Conservation (phyloP, 2,113 vertebrate species). For the Rhombomys opimus region DNA sequence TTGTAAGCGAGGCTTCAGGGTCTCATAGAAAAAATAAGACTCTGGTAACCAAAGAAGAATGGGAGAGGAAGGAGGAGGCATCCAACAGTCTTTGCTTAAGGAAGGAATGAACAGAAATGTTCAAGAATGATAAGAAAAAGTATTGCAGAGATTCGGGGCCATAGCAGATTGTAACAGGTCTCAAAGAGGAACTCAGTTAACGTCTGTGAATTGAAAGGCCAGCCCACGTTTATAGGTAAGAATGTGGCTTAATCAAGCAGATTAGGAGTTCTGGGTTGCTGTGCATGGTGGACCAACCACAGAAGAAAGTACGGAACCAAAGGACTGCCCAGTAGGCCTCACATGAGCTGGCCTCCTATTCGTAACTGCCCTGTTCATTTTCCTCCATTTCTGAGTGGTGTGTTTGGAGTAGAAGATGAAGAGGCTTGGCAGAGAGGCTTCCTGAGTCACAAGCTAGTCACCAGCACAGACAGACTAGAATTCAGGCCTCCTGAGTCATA, state of each 20-base stretch:
- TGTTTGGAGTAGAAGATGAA: background rate
- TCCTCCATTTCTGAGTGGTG: background rate
- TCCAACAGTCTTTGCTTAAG: background rate
- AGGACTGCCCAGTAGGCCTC: background rate
- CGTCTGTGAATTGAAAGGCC: background rate
- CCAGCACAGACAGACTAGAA: background rate
- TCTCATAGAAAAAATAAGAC: background rate
- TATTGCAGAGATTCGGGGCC: background rate
- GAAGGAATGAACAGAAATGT: background rate
- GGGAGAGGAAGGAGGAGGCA: background rate
- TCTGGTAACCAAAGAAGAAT: background rate
- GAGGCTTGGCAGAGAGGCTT: background rate
- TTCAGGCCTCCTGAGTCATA: background rate
- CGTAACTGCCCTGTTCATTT: background rate
- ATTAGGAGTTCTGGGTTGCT: slow-evolving; percentile 31
- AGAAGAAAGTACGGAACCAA: background rate
- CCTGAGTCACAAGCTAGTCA: slow-evolving; percentile 24
- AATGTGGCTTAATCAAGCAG: background rate
- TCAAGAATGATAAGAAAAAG: background rate
- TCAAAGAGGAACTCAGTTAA: background rate
- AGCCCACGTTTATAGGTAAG: background rate
- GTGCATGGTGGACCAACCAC: background rate
- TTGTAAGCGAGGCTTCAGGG: background rate
- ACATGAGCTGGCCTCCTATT: background rate
- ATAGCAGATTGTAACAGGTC: background rate